Conservation (phyloP, 1,140 invertebrate genomes). For the Armadillidium nasatum region DNA sequence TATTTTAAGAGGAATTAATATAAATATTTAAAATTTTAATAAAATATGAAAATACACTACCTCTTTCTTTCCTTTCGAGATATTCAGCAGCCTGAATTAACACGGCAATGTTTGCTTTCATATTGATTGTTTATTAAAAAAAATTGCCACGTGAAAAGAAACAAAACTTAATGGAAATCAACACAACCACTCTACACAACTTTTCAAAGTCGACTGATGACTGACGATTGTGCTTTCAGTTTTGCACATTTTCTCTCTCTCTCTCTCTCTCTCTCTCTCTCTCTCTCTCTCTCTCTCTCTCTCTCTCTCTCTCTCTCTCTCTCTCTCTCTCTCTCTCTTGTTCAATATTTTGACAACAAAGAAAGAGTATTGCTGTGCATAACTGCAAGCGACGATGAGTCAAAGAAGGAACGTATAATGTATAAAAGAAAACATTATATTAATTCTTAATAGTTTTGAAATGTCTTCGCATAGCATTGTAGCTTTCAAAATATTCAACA, state of each 20-base stretch:
- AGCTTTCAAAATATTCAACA: no score
- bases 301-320: constrained; percentile 11
- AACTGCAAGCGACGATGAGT: no score
- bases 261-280: constrained; percentile 11
- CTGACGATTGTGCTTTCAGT: neutral
- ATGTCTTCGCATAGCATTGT: no score
- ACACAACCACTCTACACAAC: neutral
- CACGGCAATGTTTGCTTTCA: neutral
- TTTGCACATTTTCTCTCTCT: neutral
- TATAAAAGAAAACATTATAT: no score
- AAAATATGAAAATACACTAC: neutral
- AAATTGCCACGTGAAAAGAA: neutral
- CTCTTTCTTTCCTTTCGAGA: constrained; percentile 2
- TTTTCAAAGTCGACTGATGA: neutral
- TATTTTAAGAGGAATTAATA: no score
- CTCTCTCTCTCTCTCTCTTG: neutral
- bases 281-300: constrained; percentile 11
- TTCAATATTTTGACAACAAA: no score
- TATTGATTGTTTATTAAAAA: neutral
- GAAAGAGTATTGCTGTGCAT: no score
- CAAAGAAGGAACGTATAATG: no score
- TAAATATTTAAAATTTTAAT: no score
- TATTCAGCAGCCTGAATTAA: constrained; percentile 1
- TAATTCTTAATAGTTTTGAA: no score
- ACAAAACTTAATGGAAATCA: neutral